Conservation (phyloP, 2,797 vertebrate genomes). For the Chaetodon trifasciatus region DNA sequence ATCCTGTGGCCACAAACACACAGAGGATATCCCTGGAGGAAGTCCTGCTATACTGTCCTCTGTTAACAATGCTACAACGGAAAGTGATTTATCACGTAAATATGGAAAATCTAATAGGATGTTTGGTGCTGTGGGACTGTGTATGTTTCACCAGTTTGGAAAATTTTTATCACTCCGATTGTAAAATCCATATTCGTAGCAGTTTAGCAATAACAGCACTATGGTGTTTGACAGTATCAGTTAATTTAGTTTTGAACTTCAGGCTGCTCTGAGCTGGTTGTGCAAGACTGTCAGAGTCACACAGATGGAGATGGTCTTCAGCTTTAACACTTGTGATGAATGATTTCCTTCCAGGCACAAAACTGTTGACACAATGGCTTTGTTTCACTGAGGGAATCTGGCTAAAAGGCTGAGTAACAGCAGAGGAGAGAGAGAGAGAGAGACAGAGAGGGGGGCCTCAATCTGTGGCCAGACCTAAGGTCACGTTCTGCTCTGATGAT, state of each 20-base stretch:
- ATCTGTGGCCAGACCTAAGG: slow-evolving; percentile 61
- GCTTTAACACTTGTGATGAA: slow-evolving; percentile 41
- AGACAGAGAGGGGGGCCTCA: slow-evolving; percentile 31
- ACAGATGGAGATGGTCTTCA: slow-evolving; percentile 46
- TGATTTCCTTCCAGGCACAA: slow-evolving; percentile 33
- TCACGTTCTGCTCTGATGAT: slow-evolving; percentile 71
- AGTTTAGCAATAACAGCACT: background rate
- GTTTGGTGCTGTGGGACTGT: background rate
- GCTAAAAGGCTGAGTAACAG: slow-evolving; percentile 47
- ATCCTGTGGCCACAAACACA: slow-evolving; percentile 66
- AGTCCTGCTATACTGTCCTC: slow-evolving; percentile 51
- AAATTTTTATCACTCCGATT: too few relatives aligned
- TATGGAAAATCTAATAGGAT: slow-evolving; percentile 40
- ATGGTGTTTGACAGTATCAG: background rate
- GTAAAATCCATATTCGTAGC: background rate
- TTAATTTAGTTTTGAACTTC: background rate
- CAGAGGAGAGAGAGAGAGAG: slow-evolving; percentile 27
- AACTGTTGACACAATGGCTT: slow-evolving; percentile 40
- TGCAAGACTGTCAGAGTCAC: slow-evolving; percentile 16
- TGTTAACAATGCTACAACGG: slow-evolving; percentile 58
- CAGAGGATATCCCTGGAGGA: slow-evolving; percentile 73
- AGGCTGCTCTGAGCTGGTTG: slow-evolving; percentile 34
- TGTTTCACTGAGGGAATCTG: slow-evolving; percentile 54
- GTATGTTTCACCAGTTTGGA: slow-evolving; percentile 7
- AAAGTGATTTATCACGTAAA: slow-evolving; percentile 61